Evolutionary conservation across 2,888 invertebrate genomes (phyloP).

Genomic region (Druceiella hillmani): DNA sequence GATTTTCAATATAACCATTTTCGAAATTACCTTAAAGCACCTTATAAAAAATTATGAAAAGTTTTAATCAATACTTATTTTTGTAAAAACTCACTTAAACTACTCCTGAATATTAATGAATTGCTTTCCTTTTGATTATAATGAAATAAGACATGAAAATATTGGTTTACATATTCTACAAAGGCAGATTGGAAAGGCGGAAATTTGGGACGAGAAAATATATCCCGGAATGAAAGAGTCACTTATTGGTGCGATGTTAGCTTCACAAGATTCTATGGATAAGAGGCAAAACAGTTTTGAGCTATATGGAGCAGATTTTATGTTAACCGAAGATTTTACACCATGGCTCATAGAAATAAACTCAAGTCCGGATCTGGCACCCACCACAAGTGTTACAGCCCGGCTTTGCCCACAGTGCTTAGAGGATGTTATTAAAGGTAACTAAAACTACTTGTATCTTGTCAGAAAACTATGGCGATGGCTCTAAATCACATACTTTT

Average conservation of each 20-base stretch:
- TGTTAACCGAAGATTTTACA: conserved; percentile 80
- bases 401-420: conserved; percentile 81
- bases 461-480: no score
- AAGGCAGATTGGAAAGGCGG: conserved; percentile 67
- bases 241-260: conserved; percentile 72
- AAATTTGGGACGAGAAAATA: conserved; percentile 78
- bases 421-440: conserved; percentile 90
- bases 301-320: conserved; percentile 92
- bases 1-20: no score
- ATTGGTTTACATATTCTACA: conserved; percentile 26
- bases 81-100: no score
- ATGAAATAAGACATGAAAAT: no score
- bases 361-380: conserved; percentile 86
- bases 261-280: conserved; percentile 83
- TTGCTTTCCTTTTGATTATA: conserved; percentile 31
- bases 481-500: no score
- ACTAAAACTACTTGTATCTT: no score
- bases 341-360: conserved; percentile 96
- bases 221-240: conserved; percentile 85
- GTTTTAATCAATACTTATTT: no score
- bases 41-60: no score
- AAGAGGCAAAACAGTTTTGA: conserved; percentile 80
- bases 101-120: no score
- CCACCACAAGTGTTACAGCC: conserved; percentile 86
- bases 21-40: no score